A percentile compares a stretch with the other conserved stretches of the same genome.
phyloP scores from a whole-genome alignment of 1,140 invertebrate genomes.

The Ericerus pela region DNA sequence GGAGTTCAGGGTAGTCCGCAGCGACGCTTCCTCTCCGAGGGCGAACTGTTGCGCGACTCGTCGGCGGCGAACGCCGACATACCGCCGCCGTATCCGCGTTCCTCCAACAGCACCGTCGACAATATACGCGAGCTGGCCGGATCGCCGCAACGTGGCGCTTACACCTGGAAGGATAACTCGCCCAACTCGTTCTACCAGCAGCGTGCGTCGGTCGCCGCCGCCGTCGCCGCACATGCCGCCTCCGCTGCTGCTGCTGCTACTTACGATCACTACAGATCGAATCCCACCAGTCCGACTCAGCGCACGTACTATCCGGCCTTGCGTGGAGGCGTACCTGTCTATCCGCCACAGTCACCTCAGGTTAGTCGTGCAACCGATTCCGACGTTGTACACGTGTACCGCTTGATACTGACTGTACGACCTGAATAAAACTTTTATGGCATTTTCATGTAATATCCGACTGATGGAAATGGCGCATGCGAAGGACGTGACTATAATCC shows the following conservation, averaged over 20 bases:
- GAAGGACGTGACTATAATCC: too few relatives aligned
- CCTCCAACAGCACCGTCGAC: constrained; percentile 39
- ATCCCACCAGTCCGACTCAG: constrained; percentile 60
- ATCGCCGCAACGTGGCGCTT: constrained; percentile 65
- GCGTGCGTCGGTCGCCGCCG: constrained; percentile 28
- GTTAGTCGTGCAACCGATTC: too few relatives aligned
- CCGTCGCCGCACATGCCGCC: constrained; percentile 22
- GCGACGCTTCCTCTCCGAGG: constrained; percentile 68
- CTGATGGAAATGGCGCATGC: too few relatives aligned
- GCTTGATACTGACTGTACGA: too few relatives aligned
- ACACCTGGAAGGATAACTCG: constrained; percentile 69
- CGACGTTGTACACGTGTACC: too few relatives aligned
- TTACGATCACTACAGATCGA: constrained; percentile 47
- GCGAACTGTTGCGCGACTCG: constrained; percentile 58
- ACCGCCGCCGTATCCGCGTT: constrained; percentile 32
- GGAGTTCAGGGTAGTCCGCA: constrained; percentile 50
- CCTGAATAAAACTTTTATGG: too few relatives aligned
- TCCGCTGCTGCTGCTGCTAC: constrained; percentile 17
- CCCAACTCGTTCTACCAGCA: constrained; percentile 30
- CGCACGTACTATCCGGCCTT: constrained; percentile 36
- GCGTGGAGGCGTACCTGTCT: constrained; percentile 48
- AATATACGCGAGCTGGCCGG: constrained; percentile 61
- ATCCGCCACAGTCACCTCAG: constrained; percentile 40
- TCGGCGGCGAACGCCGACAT: constrained; percentile 32
- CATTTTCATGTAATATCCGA: too few relatives aligned